These are phyloP conservation scores for Tachina fera DNA, from an alignment of 2,888 invertebrate species.

Conservation along the genomic window DNA sequence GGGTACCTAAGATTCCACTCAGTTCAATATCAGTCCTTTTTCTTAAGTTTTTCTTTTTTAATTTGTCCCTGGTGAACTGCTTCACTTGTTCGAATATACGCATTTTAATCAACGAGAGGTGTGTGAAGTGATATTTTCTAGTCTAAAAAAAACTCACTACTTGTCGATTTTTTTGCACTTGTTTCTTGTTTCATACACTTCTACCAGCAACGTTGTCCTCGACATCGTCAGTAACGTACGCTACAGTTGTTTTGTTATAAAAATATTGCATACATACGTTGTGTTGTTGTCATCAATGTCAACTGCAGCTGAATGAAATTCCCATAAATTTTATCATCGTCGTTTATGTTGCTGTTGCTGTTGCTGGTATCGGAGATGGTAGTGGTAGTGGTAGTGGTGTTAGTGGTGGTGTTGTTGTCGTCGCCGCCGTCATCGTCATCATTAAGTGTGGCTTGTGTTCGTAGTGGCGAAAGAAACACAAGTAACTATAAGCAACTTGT, in stretches of 20 bases:
- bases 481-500: constrained; percentile 52
- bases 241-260: constrained; percentile 25
- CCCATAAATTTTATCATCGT: constrained; percentile 63
- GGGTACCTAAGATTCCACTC: neutral
- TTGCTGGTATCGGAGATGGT: neutral
- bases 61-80: neutral
- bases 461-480: constrained; percentile 62
- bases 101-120: constrained; percentile 29
- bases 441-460: constrained; percentile 70
- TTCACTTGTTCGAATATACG: neutral
- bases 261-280: neutral
- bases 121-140: constrained; percentile 32
- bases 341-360: constrained; percentile 20
- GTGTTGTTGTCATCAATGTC: constrained; percentile 67
- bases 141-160: neutral
- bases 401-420: constrained; percentile 9
- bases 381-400: neutral
- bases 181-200: constrained; percentile 1
- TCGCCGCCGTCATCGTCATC: constrained; percentile 43
- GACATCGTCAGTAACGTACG: constrained; percentile 47
- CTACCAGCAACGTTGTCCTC: constrained; percentile 53
- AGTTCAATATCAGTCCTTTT: neutral
- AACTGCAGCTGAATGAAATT: constrained; percentile 66
- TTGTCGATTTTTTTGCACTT: constrained; percentile 28
- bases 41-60: constrained; percentile 11